Base-by-base conservation (phyloP, 2,797 vertebrate species). In the Allobates femoralis region DNA sequence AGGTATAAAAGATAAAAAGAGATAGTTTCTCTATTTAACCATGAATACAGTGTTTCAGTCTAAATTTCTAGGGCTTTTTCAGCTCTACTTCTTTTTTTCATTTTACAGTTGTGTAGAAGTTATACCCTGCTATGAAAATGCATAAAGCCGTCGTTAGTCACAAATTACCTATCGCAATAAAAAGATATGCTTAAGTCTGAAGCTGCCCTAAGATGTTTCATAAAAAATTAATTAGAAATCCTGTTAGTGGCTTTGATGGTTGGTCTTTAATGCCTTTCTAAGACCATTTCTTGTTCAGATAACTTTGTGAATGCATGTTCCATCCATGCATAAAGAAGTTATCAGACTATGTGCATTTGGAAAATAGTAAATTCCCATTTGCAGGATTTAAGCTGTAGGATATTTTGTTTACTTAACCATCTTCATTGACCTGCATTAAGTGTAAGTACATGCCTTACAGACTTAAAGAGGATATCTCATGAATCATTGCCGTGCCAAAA, bases 161-260 rank as follows among this genome's bases (percentile, higher is more conserved):
- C 11, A 55, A 71, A 30, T 77, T 26, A 55, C 18, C 7, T 11
- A 12, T 11, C 51, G 23, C 75, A 32, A 37, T 58, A 58, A 58
- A 23, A 55, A 37, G 3, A 37, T 34, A 58, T n/a, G 23, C 56
- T 75, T 75, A 66, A 30, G 73, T 75, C 50, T 78, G 32, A 78
- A 78, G 55, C 76, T 58, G 53, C 56, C 23, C 23, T 81, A 60
- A 50, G 26, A 81, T 80, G 37, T 80, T 66, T 81, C 60, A 81
- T 81, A 81, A 66, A 80, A 50, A 46, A 51, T 79, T 79, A 41
- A 81, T 81, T 66, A 81, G 56, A 79, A 81, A 81, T 66, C 60
- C 34, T 0, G 0, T 76, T 85, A 41, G 19, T 62, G 1, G 21
- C 84, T 34, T 32, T 28, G 32, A 79, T 71, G 51, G 32, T 12